Base-by-base conservation (phyloP, 2,797 vertebrate genomes). In the Sebastes minor region DNA sequence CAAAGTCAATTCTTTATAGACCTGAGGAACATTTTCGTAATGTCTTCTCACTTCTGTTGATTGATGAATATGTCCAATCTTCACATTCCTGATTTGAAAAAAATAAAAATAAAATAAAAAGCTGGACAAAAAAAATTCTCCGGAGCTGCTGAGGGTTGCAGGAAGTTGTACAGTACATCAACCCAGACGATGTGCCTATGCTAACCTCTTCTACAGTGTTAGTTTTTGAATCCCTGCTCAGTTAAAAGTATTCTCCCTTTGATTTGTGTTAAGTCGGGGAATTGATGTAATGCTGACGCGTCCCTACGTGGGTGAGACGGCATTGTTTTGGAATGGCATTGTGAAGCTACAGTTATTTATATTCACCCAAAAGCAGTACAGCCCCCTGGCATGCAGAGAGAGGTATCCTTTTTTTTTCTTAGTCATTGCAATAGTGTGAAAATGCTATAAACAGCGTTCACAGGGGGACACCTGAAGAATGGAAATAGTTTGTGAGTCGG, bases 381-480 rank as follows among this genome's bases (percentile, higher is more conserved):
- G 92, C 92, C 93, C 94, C 89, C 93, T 95, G 93, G 92, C 95
- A 95, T 95, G 94, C 94, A 95, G 93, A 94, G 92, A 94, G 92
- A 95, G 93, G 94, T 94, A 94, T 93, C 79, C 33, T 35, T 88
- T 89, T 88, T 88, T 87, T 82, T 87, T 83, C 75, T 86, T 73
- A 91, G 82, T 92, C 87, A 87, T 95, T 94, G 91, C 93, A 93
- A 94, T 92, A 93, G 87, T 94, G 92, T 90, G 89, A 93, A 94
- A 94, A 94, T 93, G 92, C 90, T 92, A 87, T 90, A 88, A 90
- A 93, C 89, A 92, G 83, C 77, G 78, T 93, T 92, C 80, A 81
- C 78, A 60, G 81, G 85, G 42, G 79, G 86, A 88, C 87, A 91
- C 92, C 90, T 93, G 92, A 92, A 93, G 85, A 90, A 93, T 92